These are phyloP conservation scores for Hystrix cristata DNA, from an alignment of 2,113 vertebrate species.

Conservation along the genomic window DNA sequence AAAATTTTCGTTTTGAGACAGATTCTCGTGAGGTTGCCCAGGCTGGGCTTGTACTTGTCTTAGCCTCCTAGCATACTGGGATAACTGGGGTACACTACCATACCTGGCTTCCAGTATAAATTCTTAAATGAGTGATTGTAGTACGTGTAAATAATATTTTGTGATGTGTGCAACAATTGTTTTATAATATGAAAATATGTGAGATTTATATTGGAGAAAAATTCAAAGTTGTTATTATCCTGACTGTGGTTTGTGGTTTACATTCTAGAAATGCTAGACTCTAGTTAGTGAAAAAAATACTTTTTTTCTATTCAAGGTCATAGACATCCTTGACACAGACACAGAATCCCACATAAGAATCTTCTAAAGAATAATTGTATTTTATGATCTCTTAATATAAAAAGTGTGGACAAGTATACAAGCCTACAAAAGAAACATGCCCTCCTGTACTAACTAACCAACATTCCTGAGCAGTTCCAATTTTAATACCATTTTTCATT, in stretches of 20 bases:
- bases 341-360: neutral
- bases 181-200: constrained; percentile 20
- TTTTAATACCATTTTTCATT: constrained; percentile 31
- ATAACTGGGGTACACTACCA: neutral
- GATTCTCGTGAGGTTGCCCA: neutral
- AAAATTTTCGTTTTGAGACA: neutral
- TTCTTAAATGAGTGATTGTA: constrained; percentile 29
- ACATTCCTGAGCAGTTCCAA: neutral
- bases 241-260: neutral
- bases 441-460: neutral
- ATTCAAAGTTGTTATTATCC: neutral
- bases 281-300: constrained; percentile 29
- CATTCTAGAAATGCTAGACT: constrained; percentile 13
- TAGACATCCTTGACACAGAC: neutral
- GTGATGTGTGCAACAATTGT: neutral
- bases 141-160: constrained; percentile 7
- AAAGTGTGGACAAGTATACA: neutral
- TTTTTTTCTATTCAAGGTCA: neutral
- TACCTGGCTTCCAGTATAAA: neutral
- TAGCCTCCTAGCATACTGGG: neutral
- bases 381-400: neutral
- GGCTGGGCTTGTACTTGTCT: neutral
- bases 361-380: neutral
- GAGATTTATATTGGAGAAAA: constrained; percentile 17
- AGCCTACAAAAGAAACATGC: neutral